phyloP scores from a whole-genome alignment of 2,888 invertebrate genomes.

The Eueremaeus valkanovi region DNA sequence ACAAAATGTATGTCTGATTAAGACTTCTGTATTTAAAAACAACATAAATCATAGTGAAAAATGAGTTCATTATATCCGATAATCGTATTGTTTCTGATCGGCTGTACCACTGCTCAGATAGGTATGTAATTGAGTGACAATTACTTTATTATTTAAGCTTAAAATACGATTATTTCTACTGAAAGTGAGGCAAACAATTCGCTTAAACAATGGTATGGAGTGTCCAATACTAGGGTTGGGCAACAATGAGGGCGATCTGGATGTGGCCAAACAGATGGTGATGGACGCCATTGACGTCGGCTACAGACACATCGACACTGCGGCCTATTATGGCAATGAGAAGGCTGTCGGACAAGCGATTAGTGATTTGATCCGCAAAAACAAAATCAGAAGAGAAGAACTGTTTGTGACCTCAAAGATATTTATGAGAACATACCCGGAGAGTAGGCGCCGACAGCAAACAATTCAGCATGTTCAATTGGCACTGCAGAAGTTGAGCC shows the following conservation, averaged over 20 bases:
- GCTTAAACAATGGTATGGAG: slow-evolving; percentile 15
- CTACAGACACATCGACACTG: slow-evolving; percentile 75
- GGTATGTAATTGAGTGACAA: too few relatives aligned
- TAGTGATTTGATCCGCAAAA: too few relatives aligned
- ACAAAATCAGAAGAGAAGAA: slow-evolving; percentile 6
- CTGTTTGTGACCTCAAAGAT: slow-evolving; percentile 36
- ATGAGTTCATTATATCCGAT: too few relatives aligned
- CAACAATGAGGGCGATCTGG: not conserved
- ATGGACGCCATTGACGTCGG: slow-evolving; percentile 66
- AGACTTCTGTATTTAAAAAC: too few relatives aligned
- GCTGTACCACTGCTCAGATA: too few relatives aligned
- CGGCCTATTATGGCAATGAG: slow-evolving; percentile 59
- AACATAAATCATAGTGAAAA: too few relatives aligned
- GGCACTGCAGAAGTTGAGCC: slow-evolving; percentile 47
- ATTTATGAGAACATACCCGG: not conserved
- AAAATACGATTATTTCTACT: too few relatives aligned
- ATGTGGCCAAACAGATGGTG: not conserved
- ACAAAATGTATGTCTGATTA: too few relatives aligned
- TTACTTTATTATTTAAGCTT: too few relatives aligned
- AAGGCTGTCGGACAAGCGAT: slow-evolving; percentile 20
- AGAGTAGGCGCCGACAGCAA: not conserved
- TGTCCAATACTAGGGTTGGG: slow-evolving; percentile 28
- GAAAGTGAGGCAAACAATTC: not conserved
- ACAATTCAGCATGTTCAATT: not conserved
- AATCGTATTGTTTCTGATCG: too few relatives aligned